Evolutionary conservation across 2,888 invertebrate species (phyloP).

Genomic region (Hemicrepidius hirtus): DNA sequence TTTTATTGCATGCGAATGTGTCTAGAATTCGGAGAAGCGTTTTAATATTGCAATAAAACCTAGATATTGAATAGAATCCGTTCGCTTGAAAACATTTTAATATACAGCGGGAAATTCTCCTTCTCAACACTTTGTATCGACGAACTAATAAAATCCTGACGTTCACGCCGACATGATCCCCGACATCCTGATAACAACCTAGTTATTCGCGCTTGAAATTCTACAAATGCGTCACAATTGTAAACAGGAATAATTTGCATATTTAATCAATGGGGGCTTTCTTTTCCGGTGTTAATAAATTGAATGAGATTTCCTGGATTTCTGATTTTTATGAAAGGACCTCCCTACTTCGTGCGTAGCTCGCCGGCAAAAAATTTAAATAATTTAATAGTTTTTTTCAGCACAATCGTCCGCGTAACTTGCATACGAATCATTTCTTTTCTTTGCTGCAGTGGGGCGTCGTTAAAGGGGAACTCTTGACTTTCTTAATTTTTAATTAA

Average conservation of each 20-base stretch:
- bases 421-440: constrained; percentile 1
- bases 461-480: constrained; percentile 13
- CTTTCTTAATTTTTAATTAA: constrained; percentile 46
- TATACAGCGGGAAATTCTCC: constrained; percentile 48
- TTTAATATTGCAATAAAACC: constrained; percentile 53
- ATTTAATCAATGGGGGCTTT: constrained; percentile 61
- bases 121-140: constrained; percentile 57
- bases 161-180: constrained; percentile 58
- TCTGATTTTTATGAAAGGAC: constrained; percentile 54
- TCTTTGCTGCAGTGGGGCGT: neutral
- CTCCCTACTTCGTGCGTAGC: constrained; percentile 14
- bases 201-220: constrained; percentile 60
- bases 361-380: constrained; percentile 19
- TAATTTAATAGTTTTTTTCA: constrained; percentile 34
- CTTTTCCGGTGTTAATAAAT: constrained; percentile 58
- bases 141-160: constrained; percentile 61
- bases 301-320: constrained; percentile 59
- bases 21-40: constrained; percentile 40
- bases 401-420: constrained; percentile 13
- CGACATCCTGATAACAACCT: constrained; percentile 60
- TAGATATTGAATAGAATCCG: constrained; percentile 42
- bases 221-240: constrained; percentile 61
- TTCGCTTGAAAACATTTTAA: constrained; percentile 56
- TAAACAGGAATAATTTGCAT: constrained; percentile 62
- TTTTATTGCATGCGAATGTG: constrained; percentile 42